Percentiles rank a stretch among this genome's conserved stretches.
These are phyloP conservation scores for Tragelaphus scriptus DNA, from an alignment of 2,113 vertebrate species.

Conservation along the genomic window DNA sequence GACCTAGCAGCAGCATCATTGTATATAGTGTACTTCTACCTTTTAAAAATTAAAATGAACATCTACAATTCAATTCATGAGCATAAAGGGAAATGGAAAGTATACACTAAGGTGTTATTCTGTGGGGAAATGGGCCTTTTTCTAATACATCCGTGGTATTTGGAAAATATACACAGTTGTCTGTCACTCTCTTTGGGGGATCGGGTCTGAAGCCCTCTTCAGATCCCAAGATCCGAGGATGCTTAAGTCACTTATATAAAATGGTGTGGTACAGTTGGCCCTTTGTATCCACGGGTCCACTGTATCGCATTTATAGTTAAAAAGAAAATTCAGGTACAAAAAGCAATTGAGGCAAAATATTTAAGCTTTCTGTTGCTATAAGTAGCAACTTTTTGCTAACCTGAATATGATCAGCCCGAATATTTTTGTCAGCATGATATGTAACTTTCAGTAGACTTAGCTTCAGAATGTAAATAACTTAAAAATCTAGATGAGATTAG, in stretches of 20 bases:
- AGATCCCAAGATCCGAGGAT: neutral
- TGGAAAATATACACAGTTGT: neutral
- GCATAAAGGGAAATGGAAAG: neutral
- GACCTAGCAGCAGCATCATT: neutral
- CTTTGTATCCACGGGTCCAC: neutral
- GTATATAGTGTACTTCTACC: neutral
- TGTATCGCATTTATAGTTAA: neutral
- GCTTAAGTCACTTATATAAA: neutral
- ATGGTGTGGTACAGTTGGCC: neutral
- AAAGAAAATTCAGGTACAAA: neutral
- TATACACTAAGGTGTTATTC: neutral
- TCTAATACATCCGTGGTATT: neutral
- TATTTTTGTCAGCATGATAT: neutral
- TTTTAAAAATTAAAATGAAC: neutral
- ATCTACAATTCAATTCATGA: accelerated
- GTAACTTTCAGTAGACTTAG: neutral
- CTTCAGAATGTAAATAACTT: neutral
- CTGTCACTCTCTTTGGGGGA: neutral
- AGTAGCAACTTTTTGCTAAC: neutral
- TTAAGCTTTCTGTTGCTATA: neutral
- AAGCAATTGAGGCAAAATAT: neutral
- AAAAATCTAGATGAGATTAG: neutral
- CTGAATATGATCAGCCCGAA: neutral
- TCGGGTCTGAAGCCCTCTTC: neutral
- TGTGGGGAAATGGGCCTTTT: neutral